Evolutionary conservation across 1,140 invertebrate genomes (phyloP).

Genomic region (Anoplophora glabripennis): DNA sequence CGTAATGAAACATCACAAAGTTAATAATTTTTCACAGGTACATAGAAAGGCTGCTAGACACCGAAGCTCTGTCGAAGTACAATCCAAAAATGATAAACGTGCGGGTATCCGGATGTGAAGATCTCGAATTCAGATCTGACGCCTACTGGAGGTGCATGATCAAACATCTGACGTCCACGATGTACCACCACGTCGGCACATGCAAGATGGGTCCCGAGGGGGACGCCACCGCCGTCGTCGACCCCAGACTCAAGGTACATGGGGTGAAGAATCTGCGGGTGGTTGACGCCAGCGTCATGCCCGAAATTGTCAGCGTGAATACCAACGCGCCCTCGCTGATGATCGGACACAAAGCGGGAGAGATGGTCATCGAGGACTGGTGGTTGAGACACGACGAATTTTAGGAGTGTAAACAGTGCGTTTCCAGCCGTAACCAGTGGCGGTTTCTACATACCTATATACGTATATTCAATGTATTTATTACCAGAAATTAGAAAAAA

Average conservation of each 20-base stretch:
- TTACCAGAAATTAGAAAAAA: too few relatives aligned
- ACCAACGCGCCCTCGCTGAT: constrained; percentile 71
- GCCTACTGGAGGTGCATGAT: constrained; percentile 66
- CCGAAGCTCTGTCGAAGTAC: constrained; percentile 44
- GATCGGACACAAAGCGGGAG: constrained; percentile 71
- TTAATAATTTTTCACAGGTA: constrained; percentile 47
- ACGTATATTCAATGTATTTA: not conserved
- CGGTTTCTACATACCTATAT: too few relatives aligned
- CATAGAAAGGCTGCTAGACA: constrained; percentile 57
- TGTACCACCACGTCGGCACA: constrained; percentile 60
- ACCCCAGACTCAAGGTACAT: constrained; percentile 50
- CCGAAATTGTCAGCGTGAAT: constrained; percentile 64
- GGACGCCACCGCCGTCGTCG: constrained; percentile 58
- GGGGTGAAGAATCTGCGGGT: constrained; percentile 60
- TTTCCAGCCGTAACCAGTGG: too few relatives aligned
- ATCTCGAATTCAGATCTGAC: constrained; percentile 60
- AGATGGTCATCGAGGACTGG: constrained; percentile 60
- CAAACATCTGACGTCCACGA: constrained; percentile 58
- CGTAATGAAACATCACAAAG: too few relatives aligned
- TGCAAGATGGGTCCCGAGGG: constrained; percentile 60
- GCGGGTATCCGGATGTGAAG: constrained; percentile 61
- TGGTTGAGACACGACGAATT: not conserved
- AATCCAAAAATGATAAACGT: constrained; percentile 58
- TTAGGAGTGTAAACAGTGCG: not conserved
- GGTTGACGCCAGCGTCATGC: constrained; percentile 75